A percentile compares a stretch with the other conserved stretches of the same genome.
Conservation (phyloP, 2,113 vertebrate species). For the Periophthalmus modestus region DNA sequence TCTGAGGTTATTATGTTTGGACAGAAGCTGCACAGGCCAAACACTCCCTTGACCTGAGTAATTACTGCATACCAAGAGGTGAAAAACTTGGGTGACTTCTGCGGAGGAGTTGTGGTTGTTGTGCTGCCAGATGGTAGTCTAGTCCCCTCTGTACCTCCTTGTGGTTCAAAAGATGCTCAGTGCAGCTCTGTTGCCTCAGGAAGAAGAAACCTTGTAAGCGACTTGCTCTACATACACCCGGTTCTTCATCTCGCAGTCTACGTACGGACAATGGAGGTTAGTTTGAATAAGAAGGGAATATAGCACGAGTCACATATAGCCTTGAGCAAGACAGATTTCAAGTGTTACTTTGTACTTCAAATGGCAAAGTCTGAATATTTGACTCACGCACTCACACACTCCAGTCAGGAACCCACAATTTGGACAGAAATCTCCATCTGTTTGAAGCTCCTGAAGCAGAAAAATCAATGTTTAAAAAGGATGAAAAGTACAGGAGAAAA, state of each 20-base stretch:
- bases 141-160: conserved; percentile 29
- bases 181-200: conserved; percentile 27
- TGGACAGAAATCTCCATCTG: conserved; percentile 24
- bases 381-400: conserved; percentile 15
- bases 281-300: neutral
- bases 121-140: conserved; percentile 48
- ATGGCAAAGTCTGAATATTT: conserved; percentile 3
- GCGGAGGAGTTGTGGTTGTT: conserved; percentile 22
- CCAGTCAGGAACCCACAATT: conserved; percentile 25
- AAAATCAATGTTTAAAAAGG: conserved; percentile 48
- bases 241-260: conserved; percentile 16
- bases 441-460: conserved; percentile 20
- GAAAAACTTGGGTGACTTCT: conserved; percentile 29
- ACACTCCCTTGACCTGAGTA: conserved; percentile 64
- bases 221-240: conserved; percentile 20
- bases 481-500: conserved; percentile 24
- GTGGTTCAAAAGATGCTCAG: conserved; percentile 40
- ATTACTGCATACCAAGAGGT: conserved; percentile 68
- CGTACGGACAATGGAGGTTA: conserved; percentile 6
- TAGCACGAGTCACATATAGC: conserved; percentile 5
- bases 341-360: conserved; percentile 28
- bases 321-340: conserved; percentile 18
- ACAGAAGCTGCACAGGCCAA: conserved; percentile 28
- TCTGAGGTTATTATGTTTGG: conserved; percentile 8
- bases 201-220: conserved; percentile 18